A percentile compares a stretch with the other conserved stretches of the same genome.
Evolutionary conservation across 2,888 invertebrate genomes (phyloP).

Genomic region (Limnephilus marmoratus): DNA sequence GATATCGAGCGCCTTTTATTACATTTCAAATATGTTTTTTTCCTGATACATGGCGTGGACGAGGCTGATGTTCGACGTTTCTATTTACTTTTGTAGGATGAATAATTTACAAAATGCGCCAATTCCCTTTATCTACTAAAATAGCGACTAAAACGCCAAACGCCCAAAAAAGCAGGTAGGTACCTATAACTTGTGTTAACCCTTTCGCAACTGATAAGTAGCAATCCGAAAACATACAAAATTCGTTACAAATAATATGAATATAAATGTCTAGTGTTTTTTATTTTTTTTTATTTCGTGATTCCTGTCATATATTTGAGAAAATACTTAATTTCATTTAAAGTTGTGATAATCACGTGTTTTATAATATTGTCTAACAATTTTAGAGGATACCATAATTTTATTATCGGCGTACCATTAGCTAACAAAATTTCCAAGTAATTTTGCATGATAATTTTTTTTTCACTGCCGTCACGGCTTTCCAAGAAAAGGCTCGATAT

Average conservation of each 20-base stretch:
- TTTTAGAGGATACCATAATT: background rate
- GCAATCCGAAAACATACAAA: background rate
- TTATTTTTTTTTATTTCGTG: background rate
- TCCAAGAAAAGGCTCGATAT: no score
- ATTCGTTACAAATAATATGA: background rate
- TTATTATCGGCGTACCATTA: background rate
- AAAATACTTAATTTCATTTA: background rate
- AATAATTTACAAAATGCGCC: conserved; percentile 47
- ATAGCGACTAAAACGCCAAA: conserved; percentile 34
- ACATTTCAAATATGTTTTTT: conserved; percentile 76
- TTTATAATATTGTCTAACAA: background rate
- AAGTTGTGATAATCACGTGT: background rate
- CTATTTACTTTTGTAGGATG: background rate
- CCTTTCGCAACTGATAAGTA: conserved; percentile 28
- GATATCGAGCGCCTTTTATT: conserved; percentile 79
- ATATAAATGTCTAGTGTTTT: background rate
- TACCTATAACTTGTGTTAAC: conserved; percentile 39
- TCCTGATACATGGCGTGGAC: conserved; percentile 70
- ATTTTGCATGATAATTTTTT: background rate
- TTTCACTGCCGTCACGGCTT: background rate
- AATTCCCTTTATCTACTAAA: conserved; percentile 29
- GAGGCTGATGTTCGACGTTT: conserved; percentile 37
- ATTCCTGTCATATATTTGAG: background rate
- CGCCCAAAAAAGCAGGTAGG: conserved; percentile 52
- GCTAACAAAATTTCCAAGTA: no score